Conservation (phyloP, 2,888 invertebrate species). For the Hyalella azteca region DNA sequence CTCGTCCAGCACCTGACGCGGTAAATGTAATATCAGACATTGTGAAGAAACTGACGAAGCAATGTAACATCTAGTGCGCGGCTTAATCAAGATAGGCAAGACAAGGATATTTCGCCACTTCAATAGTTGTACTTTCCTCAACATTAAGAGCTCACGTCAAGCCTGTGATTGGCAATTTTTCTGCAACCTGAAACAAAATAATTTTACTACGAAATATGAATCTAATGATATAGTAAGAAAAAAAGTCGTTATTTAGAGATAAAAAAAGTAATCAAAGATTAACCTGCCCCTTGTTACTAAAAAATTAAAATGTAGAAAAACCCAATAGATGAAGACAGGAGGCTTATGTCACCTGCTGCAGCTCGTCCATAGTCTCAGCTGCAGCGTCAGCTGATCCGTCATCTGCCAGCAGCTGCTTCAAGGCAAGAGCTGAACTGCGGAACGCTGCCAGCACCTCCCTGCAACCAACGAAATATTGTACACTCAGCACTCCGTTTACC, state of each 20-base stretch:
- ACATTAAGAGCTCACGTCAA: too few relatives aligned
- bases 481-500: too few relatives aligned
- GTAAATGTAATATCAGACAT: not conserved
- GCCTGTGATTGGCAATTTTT: not conserved
- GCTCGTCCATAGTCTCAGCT: slow-evolving; percentile 19
- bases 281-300: not conserved
- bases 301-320: not conserved
- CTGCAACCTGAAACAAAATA: not conserved
- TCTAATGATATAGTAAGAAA: not conserved
- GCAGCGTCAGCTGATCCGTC: slow-evolving; percentile 8
- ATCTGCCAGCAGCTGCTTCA: not conserved
- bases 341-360: not conserved
- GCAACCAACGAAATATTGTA: too few relatives aligned
- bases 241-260: not conserved
- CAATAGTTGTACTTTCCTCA: too few relatives aligned
- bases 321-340: too few relatives aligned
- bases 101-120: too few relatives aligned
- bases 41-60: not conserved
- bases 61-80: too few relatives aligned
- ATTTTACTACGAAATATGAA: not conserved
- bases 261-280: not conserved
- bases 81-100: too few relatives aligned
- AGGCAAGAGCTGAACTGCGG: slow-evolving; percentile 5
- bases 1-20: slow-evolving; percentile 8
- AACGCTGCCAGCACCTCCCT: slow-evolving; percentile 11